Conservation (phyloP, 2,797 vertebrate genomes). For the Pangasius mekongensis region DNA sequence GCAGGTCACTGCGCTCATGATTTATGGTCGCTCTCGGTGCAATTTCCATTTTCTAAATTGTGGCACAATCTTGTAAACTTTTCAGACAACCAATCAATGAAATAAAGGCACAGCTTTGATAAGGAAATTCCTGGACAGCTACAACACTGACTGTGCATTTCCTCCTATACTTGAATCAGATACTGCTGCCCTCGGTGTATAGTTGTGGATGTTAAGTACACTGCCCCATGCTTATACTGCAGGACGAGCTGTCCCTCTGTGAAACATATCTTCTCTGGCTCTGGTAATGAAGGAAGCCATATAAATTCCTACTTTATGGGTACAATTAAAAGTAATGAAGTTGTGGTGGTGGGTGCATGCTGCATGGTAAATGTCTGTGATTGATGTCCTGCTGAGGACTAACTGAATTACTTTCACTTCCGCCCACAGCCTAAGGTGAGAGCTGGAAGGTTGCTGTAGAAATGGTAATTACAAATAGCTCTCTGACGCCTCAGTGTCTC, state of each 20-base stretch:
- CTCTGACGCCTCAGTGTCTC: slow-evolving; percentile 16
- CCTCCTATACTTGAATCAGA: not conserved
- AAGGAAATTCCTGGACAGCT: not conserved
- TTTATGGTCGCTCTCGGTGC: slow-evolving; percentile 19
- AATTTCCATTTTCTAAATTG: slow-evolving; percentile 22
- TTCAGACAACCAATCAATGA: not conserved
- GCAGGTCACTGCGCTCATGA: slow-evolving; percentile 14
- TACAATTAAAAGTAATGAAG: slow-evolving; percentile 54
- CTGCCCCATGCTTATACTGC: not conserved
- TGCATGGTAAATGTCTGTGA: slow-evolving; percentile 51
- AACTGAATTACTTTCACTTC: slow-evolving; percentile 55
- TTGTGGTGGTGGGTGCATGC: slow-evolving; percentile 30
- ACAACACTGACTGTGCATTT: not conserved
- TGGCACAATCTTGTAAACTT: not conserved
- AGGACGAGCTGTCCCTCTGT: slow-evolving; percentile 7
- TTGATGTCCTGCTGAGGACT: slow-evolving; percentile 45
- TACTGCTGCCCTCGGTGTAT: not conserved
- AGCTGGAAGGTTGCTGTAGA: slow-evolving; percentile 45
- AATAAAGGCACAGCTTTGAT: not conserved
- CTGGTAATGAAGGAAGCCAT: slow-evolving; percentile 39
- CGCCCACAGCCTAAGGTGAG: slow-evolving; percentile 46
- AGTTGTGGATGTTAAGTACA: slow-evolving; percentile 28
- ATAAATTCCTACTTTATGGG: slow-evolving; percentile 42
- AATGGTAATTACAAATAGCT: slow-evolving; percentile 43
- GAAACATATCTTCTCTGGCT: slow-evolving; percentile 44